Percentiles rank a stretch among this genome's conserved stretches.
Evolutionary conservation across 2,888 invertebrate genomes (phyloP).

Genomic region (Diarsia mendica): DNA sequence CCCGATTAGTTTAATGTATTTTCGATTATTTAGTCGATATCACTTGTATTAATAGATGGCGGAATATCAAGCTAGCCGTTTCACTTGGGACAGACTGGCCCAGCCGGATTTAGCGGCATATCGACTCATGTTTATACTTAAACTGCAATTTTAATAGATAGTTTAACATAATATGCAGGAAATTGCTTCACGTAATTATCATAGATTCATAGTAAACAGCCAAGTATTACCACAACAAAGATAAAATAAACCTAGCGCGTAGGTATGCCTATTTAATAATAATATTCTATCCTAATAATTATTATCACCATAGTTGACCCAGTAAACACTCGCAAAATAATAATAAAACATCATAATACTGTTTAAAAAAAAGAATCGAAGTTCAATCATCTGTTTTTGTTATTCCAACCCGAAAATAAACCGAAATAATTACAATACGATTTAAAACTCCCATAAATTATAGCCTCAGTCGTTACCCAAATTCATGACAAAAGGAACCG

Average conservation of each 20-base stretch:
- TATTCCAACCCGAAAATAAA: background rate
- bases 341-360: background rate
- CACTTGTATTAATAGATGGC: slow-evolving; percentile 55
- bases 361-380: background rate
- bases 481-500: slow-evolving; percentile 72
- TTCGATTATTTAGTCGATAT: slow-evolving; percentile 15
- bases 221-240: background rate
- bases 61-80: slow-evolving; percentile 56
- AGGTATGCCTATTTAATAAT: background rate
- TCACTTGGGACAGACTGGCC: slow-evolving; percentile 52
- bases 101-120: slow-evolving; percentile 58
- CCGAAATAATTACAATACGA: slow-evolving; percentile 7
- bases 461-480: slow-evolving; percentile 15
- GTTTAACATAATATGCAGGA: slow-evolving; percentile 15
- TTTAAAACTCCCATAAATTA: slow-evolving; percentile 20
- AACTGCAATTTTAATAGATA: slow-evolving; percentile 27
- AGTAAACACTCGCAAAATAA: slow-evolving; percentile 29
- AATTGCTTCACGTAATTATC: slow-evolving; percentile 31
- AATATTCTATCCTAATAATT: background rate
- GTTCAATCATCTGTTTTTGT: background rate
- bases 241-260: slow-evolving; percentile 8
- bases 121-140: slow-evolving; percentile 35
- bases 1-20: slow-evolving; percentile 1
- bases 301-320: slow-evolving; percentile 18
- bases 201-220: slow-evolving; percentile 7